Base-by-base conservation (phyloP, 2,797 vertebrate genomes). In the Emys orbicularis region DNA sequence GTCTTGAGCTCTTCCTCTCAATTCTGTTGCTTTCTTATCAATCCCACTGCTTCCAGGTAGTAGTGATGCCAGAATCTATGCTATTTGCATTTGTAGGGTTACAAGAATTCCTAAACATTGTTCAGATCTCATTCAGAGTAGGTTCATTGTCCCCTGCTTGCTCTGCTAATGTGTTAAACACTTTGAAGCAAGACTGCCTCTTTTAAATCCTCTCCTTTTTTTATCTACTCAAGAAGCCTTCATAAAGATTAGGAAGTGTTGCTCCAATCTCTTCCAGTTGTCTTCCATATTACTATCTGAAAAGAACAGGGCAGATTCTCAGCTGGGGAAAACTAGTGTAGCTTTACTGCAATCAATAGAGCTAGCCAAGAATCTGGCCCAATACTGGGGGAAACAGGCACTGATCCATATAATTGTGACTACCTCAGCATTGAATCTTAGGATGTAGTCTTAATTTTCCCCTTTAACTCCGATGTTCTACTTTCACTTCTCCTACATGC, bases 181-280 rank as follows among this genome's bases (percentile, higher is more conserved):
- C 44, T 77, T 77, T 29, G 74, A 49, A 49, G 27, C 74, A 77
- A 12, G 44, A 77, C 44, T 29, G 44, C 74, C 29, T 9, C 74
- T 49, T 77, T 77, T 49, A 77, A 77, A 77, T 29, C 44, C 44
- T 2, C 2, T 77, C 90, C 86, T 52, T 59, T 80, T 87, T 92
- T 93, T 96, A 97, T 97, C 96, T 96, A 88, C 81, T 84, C 89
- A 95, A 83, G 93, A 94, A 95, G 92, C 93, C 86, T 90, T 81
- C 13, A 6, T 9, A 34, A 41, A 92, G 96, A 97, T 96, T 95
- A 96, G 90, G n/a, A 95, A 77, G 96, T 95, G 92, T 91, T 93
- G 92, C 89, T 92, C 83, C 92, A 68, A 91, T 94, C 92, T 89
- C 65, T 94, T 84, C 90, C 96, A 96, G 95, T 84, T 94, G 93